Evolutionary conservation across 2,113 vertebrate species (phyloP).

Genomic region (Ceratotherium simum): DNA sequence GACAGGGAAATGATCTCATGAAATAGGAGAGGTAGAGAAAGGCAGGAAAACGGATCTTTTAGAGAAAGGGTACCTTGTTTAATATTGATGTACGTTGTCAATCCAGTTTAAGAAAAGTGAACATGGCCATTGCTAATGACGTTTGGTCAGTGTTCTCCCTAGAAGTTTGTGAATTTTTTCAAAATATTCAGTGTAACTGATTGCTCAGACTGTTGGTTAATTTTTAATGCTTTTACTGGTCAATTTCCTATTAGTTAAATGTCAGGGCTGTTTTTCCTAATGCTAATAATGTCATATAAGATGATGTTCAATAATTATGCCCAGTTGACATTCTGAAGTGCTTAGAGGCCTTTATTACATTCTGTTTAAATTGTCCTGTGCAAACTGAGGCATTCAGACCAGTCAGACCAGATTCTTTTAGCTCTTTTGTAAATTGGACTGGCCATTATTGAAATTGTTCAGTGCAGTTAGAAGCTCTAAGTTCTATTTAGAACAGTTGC

Average conservation of each 20-base stretch:
- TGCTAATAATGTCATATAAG: not conserved
- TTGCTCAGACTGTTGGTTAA: not conserved
- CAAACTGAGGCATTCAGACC: not conserved
- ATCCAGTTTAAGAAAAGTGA: not conserved
- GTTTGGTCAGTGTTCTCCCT: not conserved
- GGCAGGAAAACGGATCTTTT: not conserved
- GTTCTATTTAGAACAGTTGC: not conserved
- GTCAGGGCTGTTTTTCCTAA: not conserved
- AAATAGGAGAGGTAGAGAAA: not conserved
- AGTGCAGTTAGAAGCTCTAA: not conserved
- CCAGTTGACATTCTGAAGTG: not conserved
- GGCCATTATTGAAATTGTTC: not conserved
- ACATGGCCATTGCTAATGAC: not conserved
- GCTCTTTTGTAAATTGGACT: not conserved
- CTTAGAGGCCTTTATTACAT: not conserved
- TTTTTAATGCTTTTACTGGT: constrained; percentile 32
- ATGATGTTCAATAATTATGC: constrained; percentile 22
- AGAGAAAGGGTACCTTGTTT: not conserved
- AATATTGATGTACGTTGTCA: not conserved
- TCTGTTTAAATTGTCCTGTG: not conserved
- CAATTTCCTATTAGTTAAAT: constrained; percentile 13
- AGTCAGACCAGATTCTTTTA: not conserved
- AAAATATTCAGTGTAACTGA: not conserved
- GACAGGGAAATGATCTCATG: not conserved
- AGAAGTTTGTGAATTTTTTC: not conserved